Evolutionary conservation across 2,797 vertebrate species (phyloP), one percentile per base, ranked within the genome.

Genomic region (Lutra lutra): DNA sequence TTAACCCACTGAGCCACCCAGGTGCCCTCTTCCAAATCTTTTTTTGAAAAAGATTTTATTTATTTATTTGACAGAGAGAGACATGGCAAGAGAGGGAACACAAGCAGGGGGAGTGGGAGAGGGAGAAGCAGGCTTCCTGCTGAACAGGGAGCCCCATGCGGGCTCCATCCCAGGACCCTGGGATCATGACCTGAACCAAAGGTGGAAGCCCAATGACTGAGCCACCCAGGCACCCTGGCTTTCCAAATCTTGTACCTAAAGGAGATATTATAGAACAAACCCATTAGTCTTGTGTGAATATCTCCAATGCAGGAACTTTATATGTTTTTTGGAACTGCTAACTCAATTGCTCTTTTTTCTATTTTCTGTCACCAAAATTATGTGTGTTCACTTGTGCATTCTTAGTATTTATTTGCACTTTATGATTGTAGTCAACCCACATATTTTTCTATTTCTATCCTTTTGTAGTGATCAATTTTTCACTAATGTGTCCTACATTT

Each of bases 391-490:
- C 25, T 88, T 93, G 35, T 70, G 25, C 27, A 58, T 84, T 80
- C 77, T 95, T 58, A 64, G 79, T 64, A 43, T 54, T 64, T 90
- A 48, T 48, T 48, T 48, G 48, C 48, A 48, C 48, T 48, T 48
- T 48, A 48, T 48, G 11, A 62, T 6, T 43, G 2, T 58, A 78
- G 5, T 87, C 17, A 83, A 43, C 17, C 25, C 32, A 75, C 7
- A 21, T 72, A 78, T 27, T 73, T 92, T 96, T 92, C 7, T 15
- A 9, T 46, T 70, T 90, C 35, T 94, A 84, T n/a, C 35, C 15
- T 89, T 97, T 83, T 89, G 48, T 64, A 40, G 23, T 84, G 43
- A 58, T 83, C 70, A 5, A 79, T 89, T 89, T 95, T 92, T 40
- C 40, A 40, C 40, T 40, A 40, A 40, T 40, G 40, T 40, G 40